Evolutionary conservation across 2,113 vertebrate genomes (phyloP).

Genomic region (Nerophis lumbriciformis): DNA sequence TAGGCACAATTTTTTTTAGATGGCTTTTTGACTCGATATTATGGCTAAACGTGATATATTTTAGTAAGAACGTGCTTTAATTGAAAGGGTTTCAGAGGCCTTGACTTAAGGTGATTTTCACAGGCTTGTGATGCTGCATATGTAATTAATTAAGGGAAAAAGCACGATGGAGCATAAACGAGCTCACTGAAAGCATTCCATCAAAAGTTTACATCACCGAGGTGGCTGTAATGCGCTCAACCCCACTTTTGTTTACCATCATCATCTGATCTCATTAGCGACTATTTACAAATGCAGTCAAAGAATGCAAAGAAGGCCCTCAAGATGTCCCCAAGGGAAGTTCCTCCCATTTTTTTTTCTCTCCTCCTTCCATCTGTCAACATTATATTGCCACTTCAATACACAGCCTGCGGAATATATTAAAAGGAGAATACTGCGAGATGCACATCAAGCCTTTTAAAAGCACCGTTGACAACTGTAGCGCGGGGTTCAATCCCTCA

Average conservation of each 20-base stretch:
- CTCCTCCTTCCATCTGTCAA: conserved; percentile 63
- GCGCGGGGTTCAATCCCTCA: conserved; percentile 57
- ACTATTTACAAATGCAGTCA: conserved; percentile 52
- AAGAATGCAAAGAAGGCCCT: conserved; percentile 53
- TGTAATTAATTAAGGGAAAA: conserved; percentile 3
- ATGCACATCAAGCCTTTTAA: conserved; percentile 65
- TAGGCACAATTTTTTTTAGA: too few relatives aligned
- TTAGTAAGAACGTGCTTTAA: too few relatives aligned
- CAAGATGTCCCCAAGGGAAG: conserved; percentile 56
- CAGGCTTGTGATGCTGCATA: too few relatives aligned
- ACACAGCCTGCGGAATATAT: conserved; percentile 57
- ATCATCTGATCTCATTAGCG: conserved; percentile 37
- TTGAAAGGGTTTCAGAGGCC: not conserved
- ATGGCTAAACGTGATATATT: too few relatives aligned
- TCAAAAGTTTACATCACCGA: conserved; percentile 36
- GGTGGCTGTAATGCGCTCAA: conserved; percentile 39
- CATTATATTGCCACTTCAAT: conserved; percentile 61
- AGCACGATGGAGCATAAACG: conserved; percentile 18
- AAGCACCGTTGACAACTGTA: conserved; percentile 53
- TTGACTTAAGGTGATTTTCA: too few relatives aligned
- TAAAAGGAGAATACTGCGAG: conserved; percentile 54
- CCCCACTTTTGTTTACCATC: conserved; percentile 41
- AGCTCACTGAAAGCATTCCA: conserved; percentile 35
- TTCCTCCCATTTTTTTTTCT: conserved; percentile 43
- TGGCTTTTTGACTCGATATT: too few relatives aligned